These are phyloP conservation scores for Etheostoma spectabile DNA, from an alignment of 2,113 vertebrate genomes.

Conservation along the genomic window DNA sequence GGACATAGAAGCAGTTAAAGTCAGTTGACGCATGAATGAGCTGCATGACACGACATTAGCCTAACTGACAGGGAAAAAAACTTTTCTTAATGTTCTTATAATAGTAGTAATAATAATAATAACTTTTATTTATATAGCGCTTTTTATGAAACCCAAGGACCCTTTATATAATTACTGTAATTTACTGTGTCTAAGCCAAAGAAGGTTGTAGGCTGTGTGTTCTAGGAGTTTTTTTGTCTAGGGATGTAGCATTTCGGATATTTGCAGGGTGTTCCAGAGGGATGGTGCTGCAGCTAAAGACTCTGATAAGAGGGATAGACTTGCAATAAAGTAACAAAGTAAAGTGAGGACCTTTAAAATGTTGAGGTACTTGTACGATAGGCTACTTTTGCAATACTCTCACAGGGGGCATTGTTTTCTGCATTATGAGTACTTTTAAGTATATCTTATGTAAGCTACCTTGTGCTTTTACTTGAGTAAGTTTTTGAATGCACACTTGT, in stretches of 20 bases:
- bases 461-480: not conserved
- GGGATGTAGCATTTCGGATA: too few species aligned
- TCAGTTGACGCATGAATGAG: not conserved
- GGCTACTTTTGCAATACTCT: not conserved
- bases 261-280: too few species aligned
- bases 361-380: not conserved
- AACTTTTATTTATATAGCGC: too few species aligned
- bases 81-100: too few species aligned
- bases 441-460: too few species aligned
- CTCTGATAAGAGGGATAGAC: not conserved
- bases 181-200: too few species aligned
- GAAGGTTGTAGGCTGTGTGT: too few species aligned
- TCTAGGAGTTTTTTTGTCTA: too few species aligned
- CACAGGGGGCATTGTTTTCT: not conserved
- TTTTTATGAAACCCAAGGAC: too few species aligned
- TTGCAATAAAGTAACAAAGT: not conserved
- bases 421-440: not conserved
- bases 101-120: too few species aligned
- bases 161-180: too few species aligned
- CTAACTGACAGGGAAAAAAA: not conserved
- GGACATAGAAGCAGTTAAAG: not conserved
- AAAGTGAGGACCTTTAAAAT: not conserved
- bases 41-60: not conserved
- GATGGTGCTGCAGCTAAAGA: too few species aligned
- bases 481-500: not conserved